Conservation (phyloP, 2,888 invertebrate species). For the Cyclophora punctaria region DNA sequence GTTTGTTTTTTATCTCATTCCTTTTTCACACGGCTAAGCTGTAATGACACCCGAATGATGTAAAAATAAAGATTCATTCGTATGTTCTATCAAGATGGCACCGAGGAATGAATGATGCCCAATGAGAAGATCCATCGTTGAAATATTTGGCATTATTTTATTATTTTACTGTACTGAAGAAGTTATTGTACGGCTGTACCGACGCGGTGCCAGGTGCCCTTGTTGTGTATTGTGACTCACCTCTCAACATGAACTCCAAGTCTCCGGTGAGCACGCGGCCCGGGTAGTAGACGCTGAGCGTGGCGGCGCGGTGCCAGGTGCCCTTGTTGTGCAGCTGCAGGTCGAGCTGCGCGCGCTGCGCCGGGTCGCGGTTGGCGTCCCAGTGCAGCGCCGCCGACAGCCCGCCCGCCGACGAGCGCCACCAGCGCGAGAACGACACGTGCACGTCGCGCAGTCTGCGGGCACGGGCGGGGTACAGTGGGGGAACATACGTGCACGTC, state of each 20-base stretch:
- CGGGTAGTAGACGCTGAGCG: conserved; percentile 82
- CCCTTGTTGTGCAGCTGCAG: conserved; percentile 77
- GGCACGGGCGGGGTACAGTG: not conserved
- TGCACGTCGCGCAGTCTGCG: conserved; percentile 83
- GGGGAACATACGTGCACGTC: too few species aligned
- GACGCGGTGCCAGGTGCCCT: conserved; percentile 76
- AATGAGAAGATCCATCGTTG: too few species aligned
- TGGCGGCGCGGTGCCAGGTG: conserved; percentile 77
- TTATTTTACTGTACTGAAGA: too few species aligned
- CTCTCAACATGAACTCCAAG: conserved; percentile 75
- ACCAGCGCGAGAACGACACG: conserved; percentile 77
- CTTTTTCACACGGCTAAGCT: too few species aligned
- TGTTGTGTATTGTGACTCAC: conserved; percentile 67
- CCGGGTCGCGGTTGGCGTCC: conserved; percentile 90
- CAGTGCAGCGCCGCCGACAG: conserved; percentile 84
- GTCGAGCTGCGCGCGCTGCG: conserved; percentile 79
- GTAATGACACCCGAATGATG: too few species aligned
- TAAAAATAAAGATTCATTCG: too few species aligned
- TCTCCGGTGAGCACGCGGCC: conserved; percentile 82
- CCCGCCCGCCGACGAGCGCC: conserved; percentile 77
- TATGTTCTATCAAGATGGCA: not conserved
- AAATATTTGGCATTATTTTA: too few species aligned
- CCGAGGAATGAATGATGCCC: too few species aligned
- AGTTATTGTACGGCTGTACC: conserved; percentile 44
- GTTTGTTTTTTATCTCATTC: too few species aligned